Conservation (phyloP, 2,797 vertebrate genomes). For the Ceryle rudis region DNA sequence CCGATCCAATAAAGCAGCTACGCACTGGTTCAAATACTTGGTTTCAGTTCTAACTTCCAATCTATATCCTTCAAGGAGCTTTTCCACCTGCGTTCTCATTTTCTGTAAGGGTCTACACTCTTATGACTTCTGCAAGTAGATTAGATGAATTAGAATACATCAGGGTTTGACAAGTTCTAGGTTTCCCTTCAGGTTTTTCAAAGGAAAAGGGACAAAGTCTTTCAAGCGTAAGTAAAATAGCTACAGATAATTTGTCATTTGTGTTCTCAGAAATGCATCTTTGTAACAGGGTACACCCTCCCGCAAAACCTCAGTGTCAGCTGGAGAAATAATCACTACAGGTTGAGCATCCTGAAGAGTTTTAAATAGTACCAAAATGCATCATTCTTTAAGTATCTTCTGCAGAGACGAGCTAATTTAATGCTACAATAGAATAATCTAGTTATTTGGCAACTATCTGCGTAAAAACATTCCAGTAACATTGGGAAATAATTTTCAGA, state of each 20-base stretch:
- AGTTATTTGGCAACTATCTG: conserved; percentile 39
- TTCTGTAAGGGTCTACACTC: not conserved
- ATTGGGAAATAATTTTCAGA: conserved; percentile 20
- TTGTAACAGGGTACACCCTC: not conserved
- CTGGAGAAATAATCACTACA: not conserved
- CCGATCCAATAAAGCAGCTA: not conserved
- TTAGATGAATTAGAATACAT: not conserved
- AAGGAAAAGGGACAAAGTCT: not conserved
- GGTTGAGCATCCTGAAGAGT: not conserved
- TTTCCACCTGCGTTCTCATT: not conserved
- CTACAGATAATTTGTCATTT: not conserved
- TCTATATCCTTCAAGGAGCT: not conserved
- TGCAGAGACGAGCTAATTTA: conserved; percentile 5
- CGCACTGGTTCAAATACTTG: not conserved
- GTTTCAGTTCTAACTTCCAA: not conserved
- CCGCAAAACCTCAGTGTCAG: not conserved
- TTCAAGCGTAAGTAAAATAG: not conserved
- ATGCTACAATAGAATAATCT: conserved; percentile 52
- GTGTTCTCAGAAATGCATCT: not conserved
- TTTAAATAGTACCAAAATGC: not conserved
- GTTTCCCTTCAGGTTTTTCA: not conserved
- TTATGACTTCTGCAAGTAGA: not conserved
- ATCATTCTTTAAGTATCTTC: not conserved
- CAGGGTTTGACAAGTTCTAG: not conserved
- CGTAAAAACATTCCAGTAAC: conserved; percentile 23